Evolutionary conservation across 2,797 vertebrate species (phyloP), one percentile per base, ranked within the genome.

Genomic region (Champsocephalus esox): DNA sequence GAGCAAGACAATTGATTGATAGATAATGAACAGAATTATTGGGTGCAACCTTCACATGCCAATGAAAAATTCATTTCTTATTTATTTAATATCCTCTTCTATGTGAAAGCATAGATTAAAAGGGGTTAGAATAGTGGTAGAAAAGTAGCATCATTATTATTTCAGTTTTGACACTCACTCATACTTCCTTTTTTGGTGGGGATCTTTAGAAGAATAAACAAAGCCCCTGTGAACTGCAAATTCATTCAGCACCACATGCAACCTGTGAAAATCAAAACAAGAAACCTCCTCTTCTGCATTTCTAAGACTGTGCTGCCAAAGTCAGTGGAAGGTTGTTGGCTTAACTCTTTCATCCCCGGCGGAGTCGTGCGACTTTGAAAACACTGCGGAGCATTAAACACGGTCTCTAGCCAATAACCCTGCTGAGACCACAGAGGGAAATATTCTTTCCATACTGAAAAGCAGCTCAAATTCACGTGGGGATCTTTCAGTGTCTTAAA

Each of bases 291-390:
- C 73, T 66, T 82, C 64, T 86, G 69, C 44, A 65, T 83, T 79
- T 79, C 54, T 70, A 57, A 70, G 66, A 66, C 65, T 58, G 68
- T 4, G n/a, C 76, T 74, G 81, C 82, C 81, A 83, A 89, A 79
- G 84, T 90, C 89, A 79, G 75, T 1, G 50, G 85, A 90, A 89
- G 79, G 81, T 81, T 83, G 72, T 81, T 70, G 66, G 64, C 77
- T 81, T 79, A 84, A 87, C 85, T 84, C 82, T 68, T 79, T 83
- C 73, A 28, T 79, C 75, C 77, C 66, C 1, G 63, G 16, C n/a
- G 14, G 68, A 75, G 63, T 45, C 73, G 1, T 24, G 34, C 9
- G 11, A 85, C 80, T 87, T 81, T 88, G 74, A 83, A 85, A 89
- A 73, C 65, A n/a, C 83, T 70, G 66, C 72, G 55, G 64, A 77